Evolutionary conservation across 1,140 invertebrate species (phyloP).

Genomic region (Cotesia vestalis): DNA sequence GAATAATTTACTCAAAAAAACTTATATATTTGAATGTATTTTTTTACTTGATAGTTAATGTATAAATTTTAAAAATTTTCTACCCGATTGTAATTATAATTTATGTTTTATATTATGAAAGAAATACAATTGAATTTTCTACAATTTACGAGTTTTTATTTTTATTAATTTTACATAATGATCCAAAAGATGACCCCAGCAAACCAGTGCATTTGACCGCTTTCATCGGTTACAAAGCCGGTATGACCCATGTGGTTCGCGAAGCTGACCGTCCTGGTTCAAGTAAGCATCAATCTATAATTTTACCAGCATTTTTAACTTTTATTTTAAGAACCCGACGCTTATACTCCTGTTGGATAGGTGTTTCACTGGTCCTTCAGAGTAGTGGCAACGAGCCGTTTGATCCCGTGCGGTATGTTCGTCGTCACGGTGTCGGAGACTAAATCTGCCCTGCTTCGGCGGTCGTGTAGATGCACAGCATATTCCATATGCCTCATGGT

Average conservation of each 20-base stretch:
- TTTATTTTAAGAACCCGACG: constrained; percentile 31
- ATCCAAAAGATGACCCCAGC: constrained; percentile 93
- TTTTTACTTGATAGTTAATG: constrained; percentile 22
- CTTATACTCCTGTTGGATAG: constrained; percentile 41
- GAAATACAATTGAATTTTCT: no score
- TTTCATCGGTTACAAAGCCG: constrained; percentile 98
- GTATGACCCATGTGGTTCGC: constrained; percentile 99
- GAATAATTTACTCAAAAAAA: background rate
- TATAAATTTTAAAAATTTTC: background rate
- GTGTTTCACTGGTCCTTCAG: constrained; percentile 43
- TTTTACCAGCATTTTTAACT: background rate
- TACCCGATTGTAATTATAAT: no score
- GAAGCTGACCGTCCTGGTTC: constrained; percentile 99
- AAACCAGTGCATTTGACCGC: constrained; percentile 98
- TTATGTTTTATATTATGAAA: no score
- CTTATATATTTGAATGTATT: no score
- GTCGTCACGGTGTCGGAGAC: constrained; percentile 69
- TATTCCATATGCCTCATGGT: constrained; percentile 75
- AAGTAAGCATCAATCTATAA: constrained; percentile 77
- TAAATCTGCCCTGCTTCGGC: constrained; percentile 63
- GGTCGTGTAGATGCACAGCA: constrained; percentile 69
- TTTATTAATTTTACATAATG: no score
- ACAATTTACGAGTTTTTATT: no score
- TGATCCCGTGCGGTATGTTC: constrained; percentile 52
- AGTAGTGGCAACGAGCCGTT: constrained; percentile 60